phyloP scores from a whole-genome alignment of 2,113 vertebrate genomes.

The Himantopus leucocephalus region DNA sequence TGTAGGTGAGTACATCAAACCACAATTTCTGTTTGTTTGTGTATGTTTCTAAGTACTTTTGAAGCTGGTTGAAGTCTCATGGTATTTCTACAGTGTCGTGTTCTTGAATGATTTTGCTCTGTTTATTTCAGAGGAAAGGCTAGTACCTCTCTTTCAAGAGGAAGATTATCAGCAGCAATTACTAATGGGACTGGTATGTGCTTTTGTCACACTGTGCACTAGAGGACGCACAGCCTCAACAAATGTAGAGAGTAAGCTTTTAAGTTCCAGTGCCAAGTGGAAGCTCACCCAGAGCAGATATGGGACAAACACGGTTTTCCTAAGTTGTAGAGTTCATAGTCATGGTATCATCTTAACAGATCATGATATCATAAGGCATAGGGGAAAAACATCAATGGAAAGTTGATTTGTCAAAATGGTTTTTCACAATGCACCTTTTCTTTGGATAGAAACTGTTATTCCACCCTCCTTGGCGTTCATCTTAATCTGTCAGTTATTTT shows the following conservation, averaged over 20 bases:
- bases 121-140: conserved; percentile 81
- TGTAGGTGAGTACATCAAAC: background rate
- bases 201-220: background rate
- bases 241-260: background rate
- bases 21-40: background rate
- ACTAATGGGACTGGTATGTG: conserved; percentile 88
- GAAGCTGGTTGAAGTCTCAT: background rate
- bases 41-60: background rate
- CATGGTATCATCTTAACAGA: background rate
- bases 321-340: background rate
- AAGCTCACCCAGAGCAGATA: background rate
- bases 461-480: background rate
- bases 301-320: background rate
- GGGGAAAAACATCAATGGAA: background rate
- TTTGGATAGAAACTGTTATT: background rate
- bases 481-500: background rate
- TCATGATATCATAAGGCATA: background rate
- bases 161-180: conserved; percentile 87
- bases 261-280: background rate
- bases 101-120: background rate
- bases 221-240: background rate
- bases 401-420: background rate
- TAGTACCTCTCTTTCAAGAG: conserved; percentile 88
- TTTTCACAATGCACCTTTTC: background rate
- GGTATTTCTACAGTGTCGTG: background rate